Base-by-base conservation (phyloP, 2,113 vertebrate genomes). In the Sylvia atricapilla region DNA sequence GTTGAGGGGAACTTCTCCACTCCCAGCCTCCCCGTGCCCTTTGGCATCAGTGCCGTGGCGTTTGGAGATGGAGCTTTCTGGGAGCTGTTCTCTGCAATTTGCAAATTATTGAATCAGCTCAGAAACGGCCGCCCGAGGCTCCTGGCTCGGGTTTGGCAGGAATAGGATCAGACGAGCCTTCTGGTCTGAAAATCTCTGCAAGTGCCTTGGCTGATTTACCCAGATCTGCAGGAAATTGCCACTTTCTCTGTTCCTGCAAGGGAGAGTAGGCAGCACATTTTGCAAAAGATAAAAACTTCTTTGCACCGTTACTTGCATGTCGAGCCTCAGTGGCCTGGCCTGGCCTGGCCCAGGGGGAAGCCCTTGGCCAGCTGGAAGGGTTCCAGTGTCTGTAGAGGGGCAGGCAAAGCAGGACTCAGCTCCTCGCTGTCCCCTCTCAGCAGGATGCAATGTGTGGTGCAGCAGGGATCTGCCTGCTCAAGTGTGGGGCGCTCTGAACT, bases 11-110 rank as follows among this genome's bases (percentile, higher is more conserved):
- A 17, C 49, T 35, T 41, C 64, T 49, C 30, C 20, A 0, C 8
- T 37, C 9, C 0, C 4, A 3, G n/a, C 31, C 47, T 33, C 77
- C 68, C 68, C 35, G 27, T 3, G 12, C 72, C 58, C 68, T 41
- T 52, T 2, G 22, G 44, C 8, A 2, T 2, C 2, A 6, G 41
- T 22, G 24, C 82, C n/a, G 2, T 2, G 2, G 70, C 0, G 1
- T 37, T 23, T 6, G 41, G 79, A 79, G 83, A 10, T 0, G 3
- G 39, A 39, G 82, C 15, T 59, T 90, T 30, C 93, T 93, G 78
- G 90, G 72, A 88, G 90, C 90, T 90, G 72, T 27, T 96, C 87
- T 87, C 62, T 80, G 87, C 62, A 93, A 92, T 95, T 93, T 74
- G 55, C 66, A 64, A 68, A 58, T 94, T 82, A 87, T 82, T 85